These are phyloP conservation scores for Morone saxatilis DNA, from an alignment of 2,113 vertebrate genomes.

Conservation along the genomic window DNA sequence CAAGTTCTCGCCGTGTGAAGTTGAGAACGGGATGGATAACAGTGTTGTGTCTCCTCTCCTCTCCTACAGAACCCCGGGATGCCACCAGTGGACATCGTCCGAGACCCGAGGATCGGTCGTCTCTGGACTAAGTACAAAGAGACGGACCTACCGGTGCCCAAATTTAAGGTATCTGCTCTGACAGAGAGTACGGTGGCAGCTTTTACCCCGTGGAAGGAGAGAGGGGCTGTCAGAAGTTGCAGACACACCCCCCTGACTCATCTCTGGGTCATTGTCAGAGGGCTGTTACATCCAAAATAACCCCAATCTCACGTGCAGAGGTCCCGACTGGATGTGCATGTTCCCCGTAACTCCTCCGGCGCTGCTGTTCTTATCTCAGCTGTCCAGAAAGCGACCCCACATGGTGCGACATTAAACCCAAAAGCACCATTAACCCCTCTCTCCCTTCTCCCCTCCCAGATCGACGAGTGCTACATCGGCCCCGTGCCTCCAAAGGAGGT, in stretches of 20 bases:
- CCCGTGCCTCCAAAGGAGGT: conserved; percentile 99
- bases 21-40: conserved; percentile 61
- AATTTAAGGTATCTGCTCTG: conserved; percentile 91
- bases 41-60: conserved; percentile 18
- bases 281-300: neutral
- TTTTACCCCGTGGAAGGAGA: conserved; percentile 24
- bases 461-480: conserved; percentile 98
- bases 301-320: neutral
- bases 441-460: conserved; percentile 83
- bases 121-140: conserved; percentile 99
- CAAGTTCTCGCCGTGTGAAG: conserved; percentile 63
- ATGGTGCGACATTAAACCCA: conserved; percentile 17
- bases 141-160: conserved; percentile 95
- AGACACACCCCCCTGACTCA: conserved; percentile 77
- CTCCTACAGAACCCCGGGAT: conserved; percentile 91
- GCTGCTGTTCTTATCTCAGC: conserved; percentile 1
- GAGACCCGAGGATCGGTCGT: conserved; percentile 96
- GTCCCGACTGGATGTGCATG: neutral
- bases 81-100: conserved; percentile 93
- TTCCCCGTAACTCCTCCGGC: neutral
- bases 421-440: conserved; percentile 9
- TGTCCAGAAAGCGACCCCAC: conserved; percentile 37
- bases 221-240: conserved; percentile 67
- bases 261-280: conserved; percentile 26
- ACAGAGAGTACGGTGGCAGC: neutral